Percentiles rank a stretch among this genome's conserved stretches.
phyloP scores from a whole-genome alignment of 2,888 invertebrate species.

The Tenthredo amoena region DNA sequence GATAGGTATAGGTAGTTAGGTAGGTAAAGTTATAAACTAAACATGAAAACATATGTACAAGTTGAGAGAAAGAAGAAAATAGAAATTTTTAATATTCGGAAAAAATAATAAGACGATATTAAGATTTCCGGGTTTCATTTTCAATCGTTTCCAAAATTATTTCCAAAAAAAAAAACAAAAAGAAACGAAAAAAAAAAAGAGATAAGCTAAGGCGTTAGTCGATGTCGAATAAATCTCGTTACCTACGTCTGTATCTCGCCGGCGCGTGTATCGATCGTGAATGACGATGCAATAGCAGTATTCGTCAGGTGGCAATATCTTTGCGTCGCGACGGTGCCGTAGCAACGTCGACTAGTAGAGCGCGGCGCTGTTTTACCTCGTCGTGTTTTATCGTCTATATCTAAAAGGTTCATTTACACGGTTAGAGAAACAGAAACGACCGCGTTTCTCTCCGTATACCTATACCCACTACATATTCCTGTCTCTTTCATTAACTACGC shows the following conservation, averaged over 20 bases:
- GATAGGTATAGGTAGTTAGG: too few species aligned
- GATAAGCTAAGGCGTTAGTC: neutral
- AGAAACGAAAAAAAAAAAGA: neutral
- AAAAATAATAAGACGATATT: too few species aligned
- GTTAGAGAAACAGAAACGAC: neutral
- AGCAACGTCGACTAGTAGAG: neutral
- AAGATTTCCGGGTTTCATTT: neutral
- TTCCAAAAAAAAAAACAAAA: neutral
- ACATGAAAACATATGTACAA: too few species aligned
- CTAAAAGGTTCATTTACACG: slow-evolving; percentile 28
- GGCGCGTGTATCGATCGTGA: slow-evolving; percentile 3
- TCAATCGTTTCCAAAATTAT: neutral
- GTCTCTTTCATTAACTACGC: neutral
- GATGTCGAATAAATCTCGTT: slow-evolving; percentile 16
- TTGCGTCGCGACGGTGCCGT: slow-evolving; percentile 8
- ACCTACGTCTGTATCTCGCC: neutral
- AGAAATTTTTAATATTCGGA: too few species aligned
- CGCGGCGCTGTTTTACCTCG: neutral
- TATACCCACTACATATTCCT: neutral
- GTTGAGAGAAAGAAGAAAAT: too few species aligned
- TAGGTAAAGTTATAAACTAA: too few species aligned
- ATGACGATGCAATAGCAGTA: slow-evolving; percentile 9
- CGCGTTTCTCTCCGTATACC: neutral
- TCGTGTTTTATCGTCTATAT: neutral
- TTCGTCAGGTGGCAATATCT: slow-evolving; percentile 33